Conservation (phyloP, 2,888 invertebrate species). For the Scotopteryx bipunctaria region DNA sequence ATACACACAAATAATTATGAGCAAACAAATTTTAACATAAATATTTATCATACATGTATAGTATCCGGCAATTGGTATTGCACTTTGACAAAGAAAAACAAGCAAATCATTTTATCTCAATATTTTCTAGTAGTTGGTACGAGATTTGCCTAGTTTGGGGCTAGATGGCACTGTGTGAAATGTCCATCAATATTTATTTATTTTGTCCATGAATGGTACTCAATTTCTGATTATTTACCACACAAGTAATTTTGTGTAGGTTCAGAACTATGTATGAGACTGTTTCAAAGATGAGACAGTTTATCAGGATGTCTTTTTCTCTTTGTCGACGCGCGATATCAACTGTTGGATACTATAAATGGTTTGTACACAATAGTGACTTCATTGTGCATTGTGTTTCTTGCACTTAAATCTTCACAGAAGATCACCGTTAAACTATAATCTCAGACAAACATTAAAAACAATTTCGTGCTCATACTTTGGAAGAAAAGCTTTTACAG, state of each 20-base stretch:
- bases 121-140: no score
- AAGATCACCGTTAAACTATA: conserved; percentile 19
- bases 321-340: not conserved
- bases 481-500: not conserved
- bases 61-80: conserved; percentile 13
- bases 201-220: no score
- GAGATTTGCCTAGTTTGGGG: no score
- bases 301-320: no score
- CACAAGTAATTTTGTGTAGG: no score
- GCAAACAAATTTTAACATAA: conserved; percentile 45
- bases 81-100: conserved; percentile 5
- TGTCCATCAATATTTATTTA: no score
- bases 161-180: no score
- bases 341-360: conserved; percentile 42
- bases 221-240: no score
- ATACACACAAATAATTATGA: conserved; percentile 41
- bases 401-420: conserved; percentile 21
- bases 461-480: conserved; percentile 8
- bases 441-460: conserved; percentile 18
- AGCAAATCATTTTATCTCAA: not conserved
- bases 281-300: no score
- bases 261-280: no score
- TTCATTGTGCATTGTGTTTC: conserved; percentile 68
- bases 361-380: conserved; percentile 80
- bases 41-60: conserved; percentile 23